Base-by-base conservation (phyloP, 2,113 vertebrate species). In the Stigmatopora nigra region DNA sequence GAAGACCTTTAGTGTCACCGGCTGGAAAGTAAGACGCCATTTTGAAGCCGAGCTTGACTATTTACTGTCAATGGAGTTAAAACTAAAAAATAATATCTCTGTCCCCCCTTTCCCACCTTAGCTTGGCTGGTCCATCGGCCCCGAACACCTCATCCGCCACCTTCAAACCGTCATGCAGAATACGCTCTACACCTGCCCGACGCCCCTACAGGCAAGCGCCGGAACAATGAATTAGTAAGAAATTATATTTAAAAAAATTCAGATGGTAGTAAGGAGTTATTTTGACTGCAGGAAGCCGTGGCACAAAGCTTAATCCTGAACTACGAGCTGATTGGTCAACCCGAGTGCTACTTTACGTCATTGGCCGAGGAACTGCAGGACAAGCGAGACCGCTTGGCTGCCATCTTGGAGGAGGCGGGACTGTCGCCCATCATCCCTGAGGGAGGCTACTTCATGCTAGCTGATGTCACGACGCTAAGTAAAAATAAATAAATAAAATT, bases 131-230 rank as follows among this genome's bases (percentile, higher is more conserved):
- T 94, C 94, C 59, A 87, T 98, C 58, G 97, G 95, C 64, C 95
- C 97, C 0, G 86, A 91, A 56, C 79, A 94, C 72, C 80, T 99
- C 85, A 92, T 98, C 20, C 95, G 92, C 73, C 94, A 97, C 82
- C 91, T 98, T 68, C 95, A 98, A 87, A 98, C 94, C 0, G 92
- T 98, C 71, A 96, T 98, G 73, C 95, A 96, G 82, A 98, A 96
- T 60, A 89, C 83, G 0, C 8, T 96, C 16, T 97, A 98, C 76
- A 92, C 94, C 64, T 99, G 96, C 64, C 75, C 93, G 7, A 98
- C 97, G 49, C 96, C 95, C 15, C 72, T 98, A 64, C 96, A 99
- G 92, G 95, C 90, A 78, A 63, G 81, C 13, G 7, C 22, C 1
- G 13, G 10, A 14, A 14, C 7, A 56, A 25, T 15, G 2, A 31